Evolutionary conservation across 2,113 vertebrate species (phyloP), one percentile per base, ranked within the genome.

Genomic region (Psettodes erumei): DNA sequence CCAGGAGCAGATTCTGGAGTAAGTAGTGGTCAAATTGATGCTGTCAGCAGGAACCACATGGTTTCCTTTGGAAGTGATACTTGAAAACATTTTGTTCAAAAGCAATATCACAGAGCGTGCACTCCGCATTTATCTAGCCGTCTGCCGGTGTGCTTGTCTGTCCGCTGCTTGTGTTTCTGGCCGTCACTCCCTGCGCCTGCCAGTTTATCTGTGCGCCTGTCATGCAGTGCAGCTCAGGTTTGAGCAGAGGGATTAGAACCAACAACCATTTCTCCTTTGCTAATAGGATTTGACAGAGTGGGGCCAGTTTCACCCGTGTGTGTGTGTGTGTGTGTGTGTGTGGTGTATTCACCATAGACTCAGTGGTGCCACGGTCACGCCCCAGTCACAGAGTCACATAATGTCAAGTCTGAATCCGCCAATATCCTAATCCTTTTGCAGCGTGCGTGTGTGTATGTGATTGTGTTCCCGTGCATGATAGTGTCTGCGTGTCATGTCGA

Each of bases 261-360:
- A 62, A 71, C 76, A 81, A 88, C 80, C 68, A 76, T 85, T 88
- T 83, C 68, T 83, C 77, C 70, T 64, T 37, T 47, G 75, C 37
- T 87, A 85, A 87, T 81, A 88, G 81, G 83, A 87, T 89, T 90
- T 89, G 72, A 82, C 81, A 85, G 69, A 61, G 60, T 88, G 64
- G 56, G 85, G 48, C 54, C 79, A 80, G 71, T 85, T 82, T 87
- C 28, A 51, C 38, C 50, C 4, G 33, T 35, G n/a, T 60, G 35
- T 50, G 30, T 60, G 58, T 50, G 78, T 43, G 66, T 54, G 45
- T 35, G 50, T 53, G 48, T 58, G 74, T 45, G 60, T 71, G 42
- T 71, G 64, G 47, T 48, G 27, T 19, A 13, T 19, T 50, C 33
- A 55, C 9, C 42, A 64, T 42, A 32, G 45, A 43, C 28, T 33